Evolutionary conservation across 2,797 vertebrate genomes (phyloP), one percentile per base, ranked within the genome.

Genomic region (Aplochiton taeniatus): DNA sequence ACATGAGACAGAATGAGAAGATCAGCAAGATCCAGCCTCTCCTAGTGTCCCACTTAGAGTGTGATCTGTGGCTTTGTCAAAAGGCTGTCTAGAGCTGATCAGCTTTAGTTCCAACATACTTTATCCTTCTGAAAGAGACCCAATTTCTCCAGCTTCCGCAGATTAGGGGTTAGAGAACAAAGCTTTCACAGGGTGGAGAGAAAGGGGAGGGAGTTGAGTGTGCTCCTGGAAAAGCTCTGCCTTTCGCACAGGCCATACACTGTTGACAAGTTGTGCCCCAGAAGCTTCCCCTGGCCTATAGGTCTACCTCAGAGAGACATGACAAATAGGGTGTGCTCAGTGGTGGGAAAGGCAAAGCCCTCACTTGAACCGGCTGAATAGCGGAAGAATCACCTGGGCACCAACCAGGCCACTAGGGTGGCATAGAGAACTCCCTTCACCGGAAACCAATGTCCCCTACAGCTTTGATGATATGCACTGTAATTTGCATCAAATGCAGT

Each of bases 41-140:
- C 68, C 79, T 61, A 44, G 51, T 86, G 84, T 64, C 80, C 86
- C 79, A 89, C 82, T 90, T 87, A 75, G 69, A 84, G 76, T 81
- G 75, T 80, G 81, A 82, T 83, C 76, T 81, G 77, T 80, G 72
- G 78, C 80, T 89, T 86, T 86, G 88, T 88, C 83, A 85, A 51
- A 81, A 87, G 83, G 77, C 85, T 75, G 82, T 75, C 50, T 62
- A 83, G 78, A 80, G 83, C 82, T 76, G 83, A 87, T 85, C 83
- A 85, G 86, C 85, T 84, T 89, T 84, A 78, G 83, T 81, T 77
- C 85, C 73, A 73, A 80, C 83, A 74, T 75, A 81, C 74, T 87
- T 84, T 68, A 88, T 87, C 76, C 78, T 76, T 63, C 61, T 66
- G 73, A 85, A 82, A 86, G 77, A 85, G 77, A 85, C 83, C 77